Conservation (phyloP, 2,113 vertebrate genomes). For the Hemichromis elongatus region DNA sequence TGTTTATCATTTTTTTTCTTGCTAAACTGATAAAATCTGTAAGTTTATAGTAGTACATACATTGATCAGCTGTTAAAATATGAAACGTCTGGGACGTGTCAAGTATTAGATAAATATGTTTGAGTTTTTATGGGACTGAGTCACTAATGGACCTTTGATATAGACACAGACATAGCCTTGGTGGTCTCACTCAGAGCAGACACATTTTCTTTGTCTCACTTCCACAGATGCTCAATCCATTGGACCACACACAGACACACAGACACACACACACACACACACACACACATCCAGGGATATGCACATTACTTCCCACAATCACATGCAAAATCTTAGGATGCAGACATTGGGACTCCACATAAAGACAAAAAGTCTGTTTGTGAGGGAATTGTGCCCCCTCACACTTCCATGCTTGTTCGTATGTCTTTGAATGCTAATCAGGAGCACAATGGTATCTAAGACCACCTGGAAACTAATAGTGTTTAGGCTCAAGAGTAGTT, state of each 20-base stretch:
- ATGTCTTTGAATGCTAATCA: constrained; percentile 12
- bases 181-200: constrained; percentile 9
- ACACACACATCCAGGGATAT: not conserved
- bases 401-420: not conserved
- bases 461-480: constrained; percentile 23
- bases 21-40: not conserved
- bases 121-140: not conserved
- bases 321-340: not conserved
- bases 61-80: not conserved
- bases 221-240: not conserved
- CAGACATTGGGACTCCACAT: not conserved
- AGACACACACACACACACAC: not conserved
- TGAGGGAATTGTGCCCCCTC: not conserved
- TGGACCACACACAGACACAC: not conserved
- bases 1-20: not conserved
- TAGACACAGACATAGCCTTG: not conserved
- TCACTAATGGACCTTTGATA: not conserved
- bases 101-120: not conserved
- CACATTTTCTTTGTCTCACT: not conserved
- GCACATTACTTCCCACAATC: not conserved
- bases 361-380: not conserved
- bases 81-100: not conserved
- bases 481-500: constrained; percentile 26
- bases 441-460: constrained; percentile 32
- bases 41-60: not conserved